Evolutionary conservation across 2,888 invertebrate genomes (phyloP).

Genomic region (Folsomia candida): DNA sequence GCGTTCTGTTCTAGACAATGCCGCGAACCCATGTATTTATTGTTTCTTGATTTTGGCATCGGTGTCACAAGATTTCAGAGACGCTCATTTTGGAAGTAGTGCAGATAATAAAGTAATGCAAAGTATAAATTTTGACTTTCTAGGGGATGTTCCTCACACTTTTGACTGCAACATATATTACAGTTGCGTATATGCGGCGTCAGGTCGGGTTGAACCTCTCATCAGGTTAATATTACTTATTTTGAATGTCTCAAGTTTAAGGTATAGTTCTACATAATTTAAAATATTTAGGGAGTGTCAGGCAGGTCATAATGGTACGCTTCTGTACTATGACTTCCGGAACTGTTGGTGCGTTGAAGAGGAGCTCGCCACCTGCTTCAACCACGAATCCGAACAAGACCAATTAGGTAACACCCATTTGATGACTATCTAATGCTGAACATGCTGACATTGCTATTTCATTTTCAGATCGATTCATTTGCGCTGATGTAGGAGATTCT

Average conservation of each 20-base stretch:
- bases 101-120: no score
- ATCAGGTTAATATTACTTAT: no score
- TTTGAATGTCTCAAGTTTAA: not conserved
- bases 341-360: constrained; percentile 6
- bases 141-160: constrained; percentile 11
- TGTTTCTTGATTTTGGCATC: no score
- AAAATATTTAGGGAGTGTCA: not conserved
- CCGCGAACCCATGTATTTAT: no score
- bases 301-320: constrained; percentile 6
- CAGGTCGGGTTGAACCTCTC: not conserved
- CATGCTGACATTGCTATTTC: not conserved
- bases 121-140: no score
- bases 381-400: not conserved
- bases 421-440: not conserved
- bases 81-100: no score
- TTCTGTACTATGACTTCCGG: constrained; percentile 2
- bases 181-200: not conserved
- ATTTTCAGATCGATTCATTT: not conserved
- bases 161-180: constrained; percentile 2
- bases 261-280: no score
- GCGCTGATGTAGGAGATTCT: not conserved
- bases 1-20: no score
- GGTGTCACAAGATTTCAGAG: no score
- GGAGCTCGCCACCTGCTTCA: not conserved
- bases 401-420: not conserved